These are phyloP conservation scores for Ophonus ardosiacus DNA, from an alignment of 2,888 invertebrate genomes.

Conservation along the genomic window DNA sequence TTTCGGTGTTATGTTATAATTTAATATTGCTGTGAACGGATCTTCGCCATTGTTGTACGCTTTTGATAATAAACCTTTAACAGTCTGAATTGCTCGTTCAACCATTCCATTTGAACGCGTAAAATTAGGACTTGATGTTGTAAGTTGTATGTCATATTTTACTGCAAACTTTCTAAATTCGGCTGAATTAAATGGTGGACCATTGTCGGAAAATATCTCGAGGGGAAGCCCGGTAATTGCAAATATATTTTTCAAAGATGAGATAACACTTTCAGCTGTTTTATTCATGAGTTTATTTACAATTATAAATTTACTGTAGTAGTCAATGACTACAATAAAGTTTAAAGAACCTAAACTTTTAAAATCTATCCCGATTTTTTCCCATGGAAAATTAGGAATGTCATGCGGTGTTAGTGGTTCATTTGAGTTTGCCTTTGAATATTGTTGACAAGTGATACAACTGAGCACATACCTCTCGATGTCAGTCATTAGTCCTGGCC, in stretches of 20 bases:
- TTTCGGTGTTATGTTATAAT: slow-evolving; percentile 39
- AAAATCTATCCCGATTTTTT: slow-evolving; percentile 16
- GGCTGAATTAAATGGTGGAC: neutral
- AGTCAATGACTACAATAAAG: neutral
- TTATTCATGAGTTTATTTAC: neutral
- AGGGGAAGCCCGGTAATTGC: slow-evolving; percentile 2
- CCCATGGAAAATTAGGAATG: slow-evolving; percentile 18
- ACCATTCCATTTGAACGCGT: slow-evolving; percentile 9
- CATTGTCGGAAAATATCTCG: neutral
- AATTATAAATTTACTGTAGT: neutral
- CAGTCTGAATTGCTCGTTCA: slow-evolving; percentile 12
- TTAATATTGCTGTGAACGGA: neutral
- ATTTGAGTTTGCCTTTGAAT: neutral
- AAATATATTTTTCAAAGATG: neutral
- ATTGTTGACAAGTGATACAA: slow-evolving; percentile 27
- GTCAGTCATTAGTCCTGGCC: slow-evolving; percentile 52
- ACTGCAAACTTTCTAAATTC: slow-evolving; percentile 19
- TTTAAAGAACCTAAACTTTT: neutral
- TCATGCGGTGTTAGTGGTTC: slow-evolving; percentile 36
- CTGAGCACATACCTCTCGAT: slow-evolving; percentile 35
- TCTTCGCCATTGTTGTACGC: neutral
- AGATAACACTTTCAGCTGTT: neutral
- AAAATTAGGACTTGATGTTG: too few species aligned
- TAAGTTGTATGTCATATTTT: neutral
- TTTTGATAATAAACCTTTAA: slow-evolving; percentile 5